Evolutionary conservation across 2,888 invertebrate species (phyloP).

Genomic region (Clusia tigrina): DNA sequence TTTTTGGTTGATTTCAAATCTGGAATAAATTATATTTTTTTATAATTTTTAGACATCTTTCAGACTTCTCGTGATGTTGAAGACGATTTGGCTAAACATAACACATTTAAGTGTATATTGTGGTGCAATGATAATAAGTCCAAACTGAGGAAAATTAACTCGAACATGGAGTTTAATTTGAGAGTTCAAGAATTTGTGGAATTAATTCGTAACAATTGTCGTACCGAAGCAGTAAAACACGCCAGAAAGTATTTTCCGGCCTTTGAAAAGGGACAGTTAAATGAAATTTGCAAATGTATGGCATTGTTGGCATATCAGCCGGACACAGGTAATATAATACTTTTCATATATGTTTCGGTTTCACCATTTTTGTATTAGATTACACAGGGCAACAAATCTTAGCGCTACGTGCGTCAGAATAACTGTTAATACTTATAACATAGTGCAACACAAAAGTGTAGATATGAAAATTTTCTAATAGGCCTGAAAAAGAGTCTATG

Average conservation of each 20-base stretch:
- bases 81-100: conserved; percentile 79
- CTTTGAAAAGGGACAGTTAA: conserved; percentile 85
- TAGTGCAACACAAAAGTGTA: too few relatives aligned
- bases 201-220: conserved; percentile 83
- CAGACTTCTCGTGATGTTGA: conserved; percentile 86
- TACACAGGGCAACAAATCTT: too few relatives aligned
- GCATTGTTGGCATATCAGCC: conserved; percentile 93
- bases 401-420: too few relatives aligned
- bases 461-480: too few relatives aligned
- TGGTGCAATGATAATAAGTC: conserved; percentile 98
- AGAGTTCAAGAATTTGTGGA: conserved; percentile 89
- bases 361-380: too few relatives aligned
- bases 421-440: too few relatives aligned
- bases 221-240: conserved; percentile 93
- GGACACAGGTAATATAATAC: conserved; percentile 72
- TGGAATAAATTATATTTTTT: neutral
- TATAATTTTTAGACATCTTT: conserved; percentile 74
- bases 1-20: too few relatives aligned
- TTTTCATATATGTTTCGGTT: too few relatives aligned
- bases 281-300: conserved; percentile 93
- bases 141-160: conserved; percentile 91
- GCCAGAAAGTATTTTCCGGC: conserved; percentile 91
- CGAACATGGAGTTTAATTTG: conserved; percentile 94
- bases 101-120: conserved; percentile 86
- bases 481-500: too few relatives aligned